Percentiles rank a stretch among this genome's conserved stretches.
Conservation (phyloP, 2,888 invertebrate genomes). For the Spicauda simplicius region DNA sequence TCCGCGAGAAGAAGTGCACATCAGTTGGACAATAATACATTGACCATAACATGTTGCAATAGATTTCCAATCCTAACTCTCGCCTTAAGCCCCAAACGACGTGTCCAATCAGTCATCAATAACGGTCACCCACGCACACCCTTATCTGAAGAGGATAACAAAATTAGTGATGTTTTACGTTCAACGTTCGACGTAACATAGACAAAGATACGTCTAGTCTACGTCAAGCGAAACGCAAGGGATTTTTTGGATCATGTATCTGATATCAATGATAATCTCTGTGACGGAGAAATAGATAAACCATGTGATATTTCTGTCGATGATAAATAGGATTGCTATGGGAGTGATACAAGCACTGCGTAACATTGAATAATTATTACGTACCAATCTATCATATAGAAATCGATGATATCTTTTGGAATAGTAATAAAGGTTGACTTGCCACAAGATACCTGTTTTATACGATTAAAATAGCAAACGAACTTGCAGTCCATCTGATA, state of each 20-base stretch:
- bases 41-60: background rate
- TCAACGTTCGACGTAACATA: slow-evolving; percentile 6
- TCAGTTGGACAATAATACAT: too few relatives aligned
- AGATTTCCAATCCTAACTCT: background rate
- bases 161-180: slow-evolving; percentile 20
- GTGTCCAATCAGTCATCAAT: background rate
- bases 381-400: too few relatives aligned
- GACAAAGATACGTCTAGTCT: background rate
- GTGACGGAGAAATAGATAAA: slow-evolving; percentile 21
- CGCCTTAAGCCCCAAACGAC: background rate
- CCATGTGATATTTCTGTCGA: slow-evolving; percentile 23
- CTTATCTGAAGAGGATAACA: slow-evolving; percentile 10
- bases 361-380: background rate
- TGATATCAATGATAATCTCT: slow-evolving; percentile 1
- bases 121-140: slow-evolving; percentile 13
- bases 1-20: too few relatives aligned
- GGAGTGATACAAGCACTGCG: background rate
- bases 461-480: too few relatives aligned
- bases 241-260: slow-evolving; percentile 1
- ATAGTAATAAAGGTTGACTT: too few relatives aligned
- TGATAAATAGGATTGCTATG: slow-evolving; percentile 3
- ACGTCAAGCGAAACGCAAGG: background rate
- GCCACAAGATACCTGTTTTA: too few relatives aligned
- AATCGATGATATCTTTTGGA: too few relatives aligned
- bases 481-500: too few relatives aligned